phyloP scores from a whole-genome alignment of 2,113 vertebrate species.

The Nesogale talazaci region DNA sequence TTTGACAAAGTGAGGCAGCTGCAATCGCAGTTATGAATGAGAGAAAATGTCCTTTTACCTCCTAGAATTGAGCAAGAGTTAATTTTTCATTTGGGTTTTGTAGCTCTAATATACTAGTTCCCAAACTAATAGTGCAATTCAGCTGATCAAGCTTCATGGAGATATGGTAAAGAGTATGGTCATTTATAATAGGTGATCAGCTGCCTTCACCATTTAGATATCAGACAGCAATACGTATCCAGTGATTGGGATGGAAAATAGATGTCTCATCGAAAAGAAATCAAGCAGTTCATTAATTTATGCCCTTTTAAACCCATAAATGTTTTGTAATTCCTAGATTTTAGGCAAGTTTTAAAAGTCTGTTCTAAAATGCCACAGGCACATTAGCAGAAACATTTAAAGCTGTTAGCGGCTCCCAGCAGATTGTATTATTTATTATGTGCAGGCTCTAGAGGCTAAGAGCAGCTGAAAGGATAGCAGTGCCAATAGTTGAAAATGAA shows the following conservation, averaged over 20 bases:
- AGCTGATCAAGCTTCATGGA: background rate
- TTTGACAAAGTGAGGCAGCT: background rate
- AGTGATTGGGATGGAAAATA: conserved; percentile 25
- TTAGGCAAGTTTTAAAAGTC: conserved; percentile 68
- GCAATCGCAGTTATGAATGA: background rate
- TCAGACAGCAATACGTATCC: background rate
- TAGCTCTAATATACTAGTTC: background rate
- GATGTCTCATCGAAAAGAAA: conserved; percentile 45
- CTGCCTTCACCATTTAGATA: background rate
- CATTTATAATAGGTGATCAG: conserved; percentile 24
- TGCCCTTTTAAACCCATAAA: conserved; percentile 56
- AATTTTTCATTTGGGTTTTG: conserved; percentile 31
- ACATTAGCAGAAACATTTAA: conserved; percentile 71
- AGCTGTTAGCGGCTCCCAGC: conserved; percentile 49
- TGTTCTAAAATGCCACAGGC: conserved; percentile 66
- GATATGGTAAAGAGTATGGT: background rate
- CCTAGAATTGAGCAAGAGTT: background rate
- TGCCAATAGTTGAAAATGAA: conserved; percentile 55
- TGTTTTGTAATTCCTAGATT: conserved; percentile 64
- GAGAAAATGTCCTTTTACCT: background rate
- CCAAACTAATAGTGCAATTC: conserved; percentile 39
- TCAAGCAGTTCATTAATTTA: conserved; percentile 67
- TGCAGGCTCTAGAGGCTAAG: conserved; percentile 51
- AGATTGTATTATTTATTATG: conserved; percentile 73
- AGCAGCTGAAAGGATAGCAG: conserved; percentile 54